These are phyloP conservation scores for Epizoanthus rinbou DNA, from an alignment of 92 coral and sea anemone species.

Conservation along the genomic window DNA sequence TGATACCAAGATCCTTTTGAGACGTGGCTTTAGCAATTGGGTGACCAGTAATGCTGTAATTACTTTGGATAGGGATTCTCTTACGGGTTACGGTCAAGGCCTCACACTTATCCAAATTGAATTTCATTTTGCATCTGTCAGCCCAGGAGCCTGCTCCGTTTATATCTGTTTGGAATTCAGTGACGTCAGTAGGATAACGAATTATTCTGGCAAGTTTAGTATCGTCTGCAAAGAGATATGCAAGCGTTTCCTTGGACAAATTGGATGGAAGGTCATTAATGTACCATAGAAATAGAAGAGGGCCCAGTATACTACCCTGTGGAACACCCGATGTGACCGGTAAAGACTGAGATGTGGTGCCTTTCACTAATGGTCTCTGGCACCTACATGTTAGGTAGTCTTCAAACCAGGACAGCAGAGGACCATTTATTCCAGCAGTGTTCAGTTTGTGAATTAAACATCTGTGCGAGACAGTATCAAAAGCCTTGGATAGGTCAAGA, in stretches of 20 bases:
- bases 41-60: slow-evolving; percentile 17
- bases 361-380: slow-evolving; percentile 38
- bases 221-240: slow-evolving; percentile 44
- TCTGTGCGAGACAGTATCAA: background rate
- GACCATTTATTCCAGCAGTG: too few relatives aligned
- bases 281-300: slow-evolving; percentile 31
- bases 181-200: slow-evolving; percentile 12
- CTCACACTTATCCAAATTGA: too few relatives aligned
- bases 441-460: background rate
- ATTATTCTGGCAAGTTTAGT: slow-evolving; percentile 18
- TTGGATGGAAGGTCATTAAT: slow-evolving; percentile 39
- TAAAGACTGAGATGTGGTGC: slow-evolving; percentile 26
- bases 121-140: slow-evolving; percentile 12
- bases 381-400: slow-evolving; percentile 30
- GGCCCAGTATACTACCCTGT: slow-evolving; percentile 12
- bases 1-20: slow-evolving; percentile 11
- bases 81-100: slow-evolving; percentile 13
- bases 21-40: slow-evolving; percentile 27
- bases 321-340: slow-evolving; percentile 43
- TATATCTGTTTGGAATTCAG: background rate
- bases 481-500: background rate
- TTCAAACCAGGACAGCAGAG: background rate
- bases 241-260: slow-evolving; percentile 32
- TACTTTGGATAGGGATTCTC: slow-evolving; percentile 9
- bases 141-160: background rate